Evolutionary conservation across 2,888 invertebrate species (phyloP).

Genomic region (Minunthozetes semirufus): DNA sequence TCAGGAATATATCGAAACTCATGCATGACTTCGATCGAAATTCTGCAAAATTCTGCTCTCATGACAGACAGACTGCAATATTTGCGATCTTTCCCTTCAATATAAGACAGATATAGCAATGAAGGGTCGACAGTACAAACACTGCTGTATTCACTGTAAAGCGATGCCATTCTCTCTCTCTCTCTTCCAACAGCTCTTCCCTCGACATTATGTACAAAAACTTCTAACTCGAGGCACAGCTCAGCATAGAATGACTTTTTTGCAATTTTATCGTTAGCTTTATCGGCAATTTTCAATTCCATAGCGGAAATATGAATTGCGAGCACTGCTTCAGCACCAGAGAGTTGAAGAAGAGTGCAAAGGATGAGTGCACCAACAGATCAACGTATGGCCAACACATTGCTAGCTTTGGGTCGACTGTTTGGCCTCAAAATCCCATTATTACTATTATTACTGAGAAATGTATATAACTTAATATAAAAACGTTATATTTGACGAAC

Average conservation of each 20-base stretch:
- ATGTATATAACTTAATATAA: conserved; percentile 27
- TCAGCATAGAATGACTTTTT: conserved; percentile 2
- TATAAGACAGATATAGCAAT: background rate
- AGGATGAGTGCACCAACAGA: background rate
- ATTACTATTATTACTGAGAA: conserved; percentile 7
- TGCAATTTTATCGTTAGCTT: conserved; percentile 26
- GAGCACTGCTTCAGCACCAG: background rate
- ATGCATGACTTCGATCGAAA: conserved; percentile 12
- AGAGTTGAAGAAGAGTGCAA: background rate
- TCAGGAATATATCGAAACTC: background rate
- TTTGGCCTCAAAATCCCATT: background rate
- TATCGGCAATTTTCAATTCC: conserved; percentile 18
- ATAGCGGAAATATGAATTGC: conserved; percentile 14
- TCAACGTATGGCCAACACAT: background rate
- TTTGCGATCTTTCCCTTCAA: background rate
- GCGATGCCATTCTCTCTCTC: background rate
- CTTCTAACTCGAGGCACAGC: conserved; percentile 7
- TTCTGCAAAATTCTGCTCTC: conserved; percentile 7
- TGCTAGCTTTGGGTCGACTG: background rate
- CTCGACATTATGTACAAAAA: background rate
- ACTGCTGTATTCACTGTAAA: background rate
- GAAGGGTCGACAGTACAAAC: background rate
- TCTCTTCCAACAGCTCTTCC: background rate
- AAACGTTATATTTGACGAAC: background rate
- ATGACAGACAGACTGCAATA: conserved; percentile 16